Conservation (phyloP, 2,113 vertebrate genomes). For the Galemys pyrenaicus region DNA sequence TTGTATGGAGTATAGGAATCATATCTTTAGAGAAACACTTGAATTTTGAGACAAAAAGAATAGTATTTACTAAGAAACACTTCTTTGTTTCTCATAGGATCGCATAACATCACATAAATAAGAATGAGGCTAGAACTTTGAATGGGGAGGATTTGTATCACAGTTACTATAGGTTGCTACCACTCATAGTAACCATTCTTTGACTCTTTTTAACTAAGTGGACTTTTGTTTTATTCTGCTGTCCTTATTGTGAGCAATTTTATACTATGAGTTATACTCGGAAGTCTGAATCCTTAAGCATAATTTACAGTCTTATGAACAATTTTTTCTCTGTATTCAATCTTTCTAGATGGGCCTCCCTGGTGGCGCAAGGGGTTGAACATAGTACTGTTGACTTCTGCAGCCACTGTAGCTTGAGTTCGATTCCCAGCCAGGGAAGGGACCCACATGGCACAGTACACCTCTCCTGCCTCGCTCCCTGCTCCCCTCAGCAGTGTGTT, state of each 20-base stretch:
- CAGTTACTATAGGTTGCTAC: background rate
- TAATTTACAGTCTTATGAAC: background rate
- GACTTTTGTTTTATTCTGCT: slow-evolving; percentile 25
- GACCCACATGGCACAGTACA: too few relatives aligned
- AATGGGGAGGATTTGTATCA: background rate
- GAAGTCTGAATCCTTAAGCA: background rate
- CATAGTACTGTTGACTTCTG: too few relatives aligned
- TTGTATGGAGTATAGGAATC: background rate
- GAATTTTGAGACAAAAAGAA: background rate
- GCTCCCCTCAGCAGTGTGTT: too few relatives aligned
- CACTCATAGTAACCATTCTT: background rate
- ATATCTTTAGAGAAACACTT: background rate
- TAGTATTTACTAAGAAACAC: background rate
- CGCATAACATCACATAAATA: background rate
- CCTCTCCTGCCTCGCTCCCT: too few relatives aligned
- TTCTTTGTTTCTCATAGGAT: background rate
- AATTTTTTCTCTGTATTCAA: background rate
- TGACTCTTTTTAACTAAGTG: background rate
- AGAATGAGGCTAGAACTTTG: background rate
- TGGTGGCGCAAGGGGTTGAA: too few relatives aligned
- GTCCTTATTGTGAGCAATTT: background rate
- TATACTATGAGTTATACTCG: background rate
- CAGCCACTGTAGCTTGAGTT: too few relatives aligned
- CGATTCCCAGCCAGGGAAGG: too few relatives aligned
- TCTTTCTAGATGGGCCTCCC: background rate